These are phyloP conservation scores for Ichneumoninae sp. DNA, from an alignment of 2,888 invertebrate species.

Conservation along the genomic window DNA sequence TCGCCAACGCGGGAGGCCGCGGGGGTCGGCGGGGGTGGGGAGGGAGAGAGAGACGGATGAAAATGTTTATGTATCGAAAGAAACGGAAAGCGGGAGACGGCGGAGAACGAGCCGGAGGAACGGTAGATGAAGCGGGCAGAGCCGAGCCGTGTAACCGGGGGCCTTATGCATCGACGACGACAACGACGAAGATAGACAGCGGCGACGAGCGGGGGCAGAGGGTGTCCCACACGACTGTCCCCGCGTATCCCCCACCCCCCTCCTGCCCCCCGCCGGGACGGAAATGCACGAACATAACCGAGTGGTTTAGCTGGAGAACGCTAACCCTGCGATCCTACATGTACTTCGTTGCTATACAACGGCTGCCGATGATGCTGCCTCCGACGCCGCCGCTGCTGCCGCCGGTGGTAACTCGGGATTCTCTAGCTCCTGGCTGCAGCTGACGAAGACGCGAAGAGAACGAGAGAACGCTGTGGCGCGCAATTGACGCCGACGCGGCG, in stretches of 20 bases:
- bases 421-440: conserved; percentile 51
- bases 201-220: background rate
- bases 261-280: conserved; percentile 56
- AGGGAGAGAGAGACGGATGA: conserved; percentile 44
- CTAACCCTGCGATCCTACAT: conserved; percentile 51
- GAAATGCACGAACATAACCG: conserved; percentile 78
- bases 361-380: conserved; percentile 2
- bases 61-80: conserved; percentile 78
- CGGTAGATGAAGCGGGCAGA: conserved; percentile 18
- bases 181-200: conserved; percentile 35
- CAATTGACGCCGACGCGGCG: conserved; percentile 72
- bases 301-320: conserved; percentile 63
- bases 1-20: conserved; percentile 54
- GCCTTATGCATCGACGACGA: conserved; percentile 33
- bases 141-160: background rate
- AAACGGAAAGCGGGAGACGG: conserved; percentile 70
- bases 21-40: conserved; percentile 38
- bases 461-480: conserved; percentile 70
- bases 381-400: conserved; percentile 16
- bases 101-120: background rate
- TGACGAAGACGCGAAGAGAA: conserved; percentile 67
- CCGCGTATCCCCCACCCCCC: background rate
- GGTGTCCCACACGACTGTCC: conserved; percentile 8
- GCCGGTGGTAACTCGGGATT: conserved; percentile 48
- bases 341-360: conserved; percentile 27